These are phyloP conservation scores for Batillaria attramentaria DNA, from an alignment of 1,140 invertebrate species.

Conservation along the genomic window DNA sequence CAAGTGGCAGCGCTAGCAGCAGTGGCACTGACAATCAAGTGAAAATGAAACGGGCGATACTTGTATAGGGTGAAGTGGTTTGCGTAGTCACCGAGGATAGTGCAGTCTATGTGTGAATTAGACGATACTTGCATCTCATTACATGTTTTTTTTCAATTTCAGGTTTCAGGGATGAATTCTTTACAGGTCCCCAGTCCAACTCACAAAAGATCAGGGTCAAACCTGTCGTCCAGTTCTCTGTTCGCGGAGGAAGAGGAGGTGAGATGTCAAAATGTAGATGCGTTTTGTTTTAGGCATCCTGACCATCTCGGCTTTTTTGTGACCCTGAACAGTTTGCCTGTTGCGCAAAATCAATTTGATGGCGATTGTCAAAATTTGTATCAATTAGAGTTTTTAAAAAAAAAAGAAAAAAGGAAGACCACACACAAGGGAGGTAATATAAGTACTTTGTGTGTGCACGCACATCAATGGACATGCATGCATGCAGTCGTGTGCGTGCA, in stretches of 20 bases:
- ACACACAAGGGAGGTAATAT: too few relatives aligned
- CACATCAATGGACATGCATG: too few relatives aligned
- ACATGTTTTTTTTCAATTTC: too few relatives aligned
- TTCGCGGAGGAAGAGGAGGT: conserved; percentile 41
- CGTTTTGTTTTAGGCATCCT: not conserved
- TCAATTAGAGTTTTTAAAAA: not conserved
- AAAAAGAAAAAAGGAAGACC: not conserved
- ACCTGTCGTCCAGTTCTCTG: conserved; percentile 37
- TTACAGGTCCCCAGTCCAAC: conserved; percentile 33
- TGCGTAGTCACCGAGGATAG: too few relatives aligned
- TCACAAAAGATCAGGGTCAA: conserved; percentile 41
- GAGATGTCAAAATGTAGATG: not conserved
- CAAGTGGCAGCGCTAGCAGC: too few relatives aligned
- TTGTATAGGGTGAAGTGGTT: too few relatives aligned
- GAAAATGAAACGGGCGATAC: too few relatives aligned
- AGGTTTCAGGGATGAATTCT: conserved; percentile 20
- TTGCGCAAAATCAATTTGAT: not conserved
- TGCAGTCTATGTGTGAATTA: too few relatives aligned
- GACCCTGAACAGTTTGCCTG: not conserved
- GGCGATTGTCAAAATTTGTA: not conserved
- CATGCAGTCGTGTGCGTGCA: too few relatives aligned
- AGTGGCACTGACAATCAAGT: too few relatives aligned
- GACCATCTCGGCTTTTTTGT: not conserved
- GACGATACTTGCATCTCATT: too few relatives aligned
- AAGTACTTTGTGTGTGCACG: too few relatives aligned